Base-by-base conservation (phyloP, 1,140 invertebrate genomes). In the Heliconius eleuchia region DNA sequence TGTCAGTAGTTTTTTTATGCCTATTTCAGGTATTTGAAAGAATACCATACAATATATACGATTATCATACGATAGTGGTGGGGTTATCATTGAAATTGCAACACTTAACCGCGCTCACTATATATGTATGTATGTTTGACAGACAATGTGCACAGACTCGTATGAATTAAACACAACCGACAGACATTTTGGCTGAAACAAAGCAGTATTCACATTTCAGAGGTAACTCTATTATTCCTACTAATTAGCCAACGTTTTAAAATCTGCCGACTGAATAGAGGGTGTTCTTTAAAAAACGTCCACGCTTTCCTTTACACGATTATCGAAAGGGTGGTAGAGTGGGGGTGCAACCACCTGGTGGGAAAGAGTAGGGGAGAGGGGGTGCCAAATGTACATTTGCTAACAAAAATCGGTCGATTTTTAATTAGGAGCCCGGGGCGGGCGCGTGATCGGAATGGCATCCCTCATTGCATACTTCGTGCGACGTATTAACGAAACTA, bases 361-460 rank as follows among this genome's bases (percentile, higher is more conserved):
- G 42, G 13, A 46, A 46, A 3, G 57, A 23, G 57, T 60, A 76
- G 78, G 73, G 27, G 71, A 52, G 50, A 71, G 78, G 50, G 79
- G 73, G 75, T 82, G 80, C 84, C 83, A 86, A 88, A 89, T 87
- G 89, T 92, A 91, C 88, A 88, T 85, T 88, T 84, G 83, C 86
- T 86, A 89, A 88, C 88, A 91, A 92, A 91, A 92, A 91, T 91
- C 86, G 85, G 86, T 92, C 91, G 91, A 91, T 92, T 92, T 92
- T 92, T 91, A 92, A 92, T 92, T 92, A 92, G 89, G 84, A 86
- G 81, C 84, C 76, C 83, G 85, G 82, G 84, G 85, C 83, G 81
- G 82, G 82, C 86, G 86, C 91, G 91, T 92, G 91, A 92, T 86
- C 88, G 82, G 91, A 90, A 88, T 91, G 84, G 82, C 84, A 77